Conservation (phyloP, 2,113 vertebrate genomes). For the Ictalurus punctatus region DNA sequence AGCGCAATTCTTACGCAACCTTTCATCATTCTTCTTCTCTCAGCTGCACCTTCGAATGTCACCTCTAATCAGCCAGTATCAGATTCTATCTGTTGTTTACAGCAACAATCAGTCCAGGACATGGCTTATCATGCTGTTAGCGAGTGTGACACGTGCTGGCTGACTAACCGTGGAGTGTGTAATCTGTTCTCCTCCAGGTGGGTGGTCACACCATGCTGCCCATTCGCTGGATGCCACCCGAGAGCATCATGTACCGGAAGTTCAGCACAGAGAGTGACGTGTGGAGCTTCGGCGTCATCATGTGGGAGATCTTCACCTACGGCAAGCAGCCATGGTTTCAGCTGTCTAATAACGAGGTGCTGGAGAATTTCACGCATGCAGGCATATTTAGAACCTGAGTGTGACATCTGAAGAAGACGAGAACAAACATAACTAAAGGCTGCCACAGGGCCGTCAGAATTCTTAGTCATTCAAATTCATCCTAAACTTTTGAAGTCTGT, state of each 20-base stretch:
- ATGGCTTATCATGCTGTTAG: neutral
- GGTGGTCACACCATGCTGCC: slow-evolving; percentile 98
- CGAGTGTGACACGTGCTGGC: neutral
- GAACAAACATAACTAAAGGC: neutral
- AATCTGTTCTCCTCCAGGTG: slow-evolving; percentile 73
- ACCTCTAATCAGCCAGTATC: neutral
- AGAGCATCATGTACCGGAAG: slow-evolving; percentile 99
- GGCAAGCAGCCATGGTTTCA: slow-evolving; percentile 99
- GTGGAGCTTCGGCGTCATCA: slow-evolving; percentile 97
- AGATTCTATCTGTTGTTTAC: slow-evolving; percentile 14
- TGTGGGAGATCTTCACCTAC: slow-evolving; percentile 99
- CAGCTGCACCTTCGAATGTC: neutral
- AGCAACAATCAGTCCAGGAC: neutral
- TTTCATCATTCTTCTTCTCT: neutral
- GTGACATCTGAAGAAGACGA: slow-evolving; percentile 13
- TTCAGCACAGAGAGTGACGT: slow-evolving; percentile 97
- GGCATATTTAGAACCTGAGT: slow-evolving; percentile 15
- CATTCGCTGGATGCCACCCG: slow-evolving; percentile 98
- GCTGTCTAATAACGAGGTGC: slow-evolving; percentile 96
- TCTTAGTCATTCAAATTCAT: neutral
- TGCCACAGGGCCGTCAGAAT: neutral
- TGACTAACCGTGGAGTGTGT: slow-evolving; percentile 24
- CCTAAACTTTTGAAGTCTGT: too few relatives aligned
- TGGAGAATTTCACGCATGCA: neutral
- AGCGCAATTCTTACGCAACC: neutral